These are phyloP conservation scores for Stigmatopora nigra DNA, from an alignment of 2,113 vertebrate genomes.

Conservation along the genomic window DNA sequence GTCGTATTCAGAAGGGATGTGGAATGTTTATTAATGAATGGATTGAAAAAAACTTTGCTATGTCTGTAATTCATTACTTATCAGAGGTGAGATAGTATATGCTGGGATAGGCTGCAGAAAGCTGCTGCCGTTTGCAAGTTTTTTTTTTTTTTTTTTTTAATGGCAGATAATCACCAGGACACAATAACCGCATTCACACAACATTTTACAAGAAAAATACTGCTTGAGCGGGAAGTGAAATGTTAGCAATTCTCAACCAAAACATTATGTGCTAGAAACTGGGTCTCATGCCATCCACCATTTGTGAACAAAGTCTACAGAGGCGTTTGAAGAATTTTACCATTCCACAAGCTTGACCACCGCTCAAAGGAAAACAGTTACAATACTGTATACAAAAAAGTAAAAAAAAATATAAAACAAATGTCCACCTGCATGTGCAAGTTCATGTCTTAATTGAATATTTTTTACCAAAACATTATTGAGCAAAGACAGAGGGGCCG, in stretches of 20 bases:
- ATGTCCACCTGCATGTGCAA: too few species aligned
- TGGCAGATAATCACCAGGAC: neutral
- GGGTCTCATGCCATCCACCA: neutral
- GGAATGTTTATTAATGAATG: too few species aligned
- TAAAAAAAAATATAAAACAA: too few species aligned
- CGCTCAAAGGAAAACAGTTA: too few species aligned
- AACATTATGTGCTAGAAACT: neutral
- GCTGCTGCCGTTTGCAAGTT: neutral
- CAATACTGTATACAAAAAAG: too few species aligned
- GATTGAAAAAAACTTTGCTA: neutral
- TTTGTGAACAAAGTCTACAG: neutral
- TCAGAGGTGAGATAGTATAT: neutral
- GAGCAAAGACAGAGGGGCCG: too few species aligned
- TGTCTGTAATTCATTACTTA: neutral
- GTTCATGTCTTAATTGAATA: too few species aligned
- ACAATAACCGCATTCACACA: neutral
- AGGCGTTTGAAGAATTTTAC: too few species aligned
- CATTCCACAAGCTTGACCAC: too few species aligned
- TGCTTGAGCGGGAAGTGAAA: neutral
- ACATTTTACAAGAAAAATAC: conserved; percentile 3
- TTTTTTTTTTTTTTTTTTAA: neutral
- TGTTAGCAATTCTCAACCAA: neutral
- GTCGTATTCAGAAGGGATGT: too few species aligned
- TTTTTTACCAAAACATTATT: too few species aligned
- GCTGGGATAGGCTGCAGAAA: neutral